Evolutionary conservation across 2,888 invertebrate genomes (phyloP), one percentile per base, ranked within the genome.

Genomic region (Mimas tiliae): DNA sequence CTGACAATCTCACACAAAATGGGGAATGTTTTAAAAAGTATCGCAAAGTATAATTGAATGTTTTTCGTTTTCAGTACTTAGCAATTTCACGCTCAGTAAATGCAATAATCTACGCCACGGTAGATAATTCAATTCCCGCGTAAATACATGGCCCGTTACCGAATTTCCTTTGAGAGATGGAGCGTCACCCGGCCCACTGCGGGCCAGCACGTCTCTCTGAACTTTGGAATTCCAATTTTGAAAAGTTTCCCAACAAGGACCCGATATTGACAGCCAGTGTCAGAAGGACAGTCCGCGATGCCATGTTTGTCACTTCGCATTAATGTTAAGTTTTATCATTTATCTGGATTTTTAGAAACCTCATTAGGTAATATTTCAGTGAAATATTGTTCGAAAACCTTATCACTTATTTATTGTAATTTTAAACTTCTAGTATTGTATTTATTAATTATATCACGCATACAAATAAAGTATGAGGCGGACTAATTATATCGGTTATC

Each of bases 181-280:
- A 89, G 88, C 91, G 90, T 86, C 85, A 83, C 80, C 83, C 38
- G 82, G 79, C 72, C 80, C 79, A 79, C 82, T 80, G 83, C 91
- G 88, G 84, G 83, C 88, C 90, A 88, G 86, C 91, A 91, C 91
- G 92, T 91, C 85, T 82, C 83, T 83, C 87, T 82, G 81, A 91
- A 93, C 90, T 92, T 91, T 78, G 93, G 92, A 93, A 93, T 93
- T 93, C 91, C 93, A 93, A 93, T 93, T 93, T 93, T 91, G 92
- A 91, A 92, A 93, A 93, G 88, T 93, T 93, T 89, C 85, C 85
- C 88, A 88, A 89, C 89, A 88, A 89, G 90, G 88, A 85, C 88
- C 69, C 86, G 81, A 87, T 90, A 91, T 91, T 91, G 91, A 91
- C 91, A 91, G 89, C 80, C 84, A 87, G 85, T 90, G 88, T 91